phyloP scores from a whole-genome alignment of 2,888 invertebrate species.

The Odontomyia ornata region DNA sequence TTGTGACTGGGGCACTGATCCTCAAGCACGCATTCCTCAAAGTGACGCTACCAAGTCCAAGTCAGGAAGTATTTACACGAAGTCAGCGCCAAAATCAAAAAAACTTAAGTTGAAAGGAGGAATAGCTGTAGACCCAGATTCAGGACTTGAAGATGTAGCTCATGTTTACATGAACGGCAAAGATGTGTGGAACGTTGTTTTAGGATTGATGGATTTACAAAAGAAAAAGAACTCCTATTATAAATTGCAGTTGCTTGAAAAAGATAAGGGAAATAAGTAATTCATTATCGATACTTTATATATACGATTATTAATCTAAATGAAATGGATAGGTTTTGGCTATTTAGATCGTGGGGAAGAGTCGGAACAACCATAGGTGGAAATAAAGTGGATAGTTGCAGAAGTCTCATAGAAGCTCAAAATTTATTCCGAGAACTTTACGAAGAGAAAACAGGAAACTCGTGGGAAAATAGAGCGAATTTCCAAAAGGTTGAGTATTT shows the following conservation, averaged over 20 bases:
- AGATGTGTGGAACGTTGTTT: conserved; percentile 78
- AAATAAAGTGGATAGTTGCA: conserved; percentile 69
- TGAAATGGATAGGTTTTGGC: conserved; percentile 69
- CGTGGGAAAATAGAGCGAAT: conserved; percentile 72
- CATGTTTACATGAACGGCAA: conserved; percentile 77
- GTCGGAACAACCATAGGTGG: conserved; percentile 94
- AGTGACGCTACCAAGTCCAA: conserved; percentile 69
- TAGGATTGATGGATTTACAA: conserved; percentile 87
- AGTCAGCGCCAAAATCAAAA: conserved; percentile 69
- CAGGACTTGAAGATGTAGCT: conserved; percentile 77
- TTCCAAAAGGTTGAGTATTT: conserved; percentile 74
- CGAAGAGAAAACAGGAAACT: conserved; percentile 84
- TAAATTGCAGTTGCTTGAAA: conserved; percentile 88
- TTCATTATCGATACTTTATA: conserved; percentile 49
- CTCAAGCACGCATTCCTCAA: conserved; percentile 56
- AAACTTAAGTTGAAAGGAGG: conserved; percentile 82
- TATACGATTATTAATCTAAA: neutral
- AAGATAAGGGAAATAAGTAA: conserved; percentile 72
- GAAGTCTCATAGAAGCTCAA: conserved; percentile 68
- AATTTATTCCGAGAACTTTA: conserved; percentile 72
- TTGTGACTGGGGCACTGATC: conserved; percentile 84
- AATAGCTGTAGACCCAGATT: conserved; percentile 92
- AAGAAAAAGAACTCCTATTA: conserved; percentile 92
- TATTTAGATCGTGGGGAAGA: conserved; percentile 95
- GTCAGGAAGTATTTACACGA: conserved; percentile 70